Evolutionary conservation across 2,113 vertebrate genomes (phyloP), one percentile per base, ranked within the genome.

Genomic region (Astur gentilis): DNA sequence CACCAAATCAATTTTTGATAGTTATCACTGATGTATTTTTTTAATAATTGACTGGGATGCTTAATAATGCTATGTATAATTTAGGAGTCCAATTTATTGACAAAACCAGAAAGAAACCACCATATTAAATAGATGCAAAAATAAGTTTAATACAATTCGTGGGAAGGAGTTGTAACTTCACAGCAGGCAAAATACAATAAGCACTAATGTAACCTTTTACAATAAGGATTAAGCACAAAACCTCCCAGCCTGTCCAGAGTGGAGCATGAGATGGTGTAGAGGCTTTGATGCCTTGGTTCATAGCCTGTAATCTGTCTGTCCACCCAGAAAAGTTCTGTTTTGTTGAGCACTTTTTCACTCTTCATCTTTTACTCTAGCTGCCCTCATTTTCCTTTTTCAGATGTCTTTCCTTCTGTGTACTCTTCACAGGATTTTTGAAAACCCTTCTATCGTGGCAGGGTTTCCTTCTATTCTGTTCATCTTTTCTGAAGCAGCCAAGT

Each of bases 1-100:
- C 55, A 87, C 47, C 60, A 86, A 86, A 86, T 95, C 86, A 52
- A 69, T 94, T 89, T 87, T 88, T 79, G 60, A 83, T 95, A 60
- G 64, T 73, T 89, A 82, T 91, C 20, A 38, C 70, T 86, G 91
- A 82, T 93, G 82, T 79, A 65, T 89, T 96, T 95, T 92, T 77
- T 70, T 64, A 96, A 95, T 95, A 95, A 85, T 93, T 84, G 91
- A 92, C 91, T 85, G 66, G 47, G 80, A 58, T 85, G 77, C 54
- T 77, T 92, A 88, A 93, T 96, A 97, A 93, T 88, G 75, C 88
- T 79, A 64, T 65, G 69, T 83, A 90, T 96, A 93, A 97, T 95
- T 95, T 96, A 76, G 58, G 45, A 95, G 89, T 91, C 91, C 88
- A 96, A 69, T 97, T 92, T 95, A 96, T 96, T 94, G 94, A 92